phyloP scores from a whole-genome alignment of 2,888 invertebrate genomes.

The Dendrolimus houi region DNA sequence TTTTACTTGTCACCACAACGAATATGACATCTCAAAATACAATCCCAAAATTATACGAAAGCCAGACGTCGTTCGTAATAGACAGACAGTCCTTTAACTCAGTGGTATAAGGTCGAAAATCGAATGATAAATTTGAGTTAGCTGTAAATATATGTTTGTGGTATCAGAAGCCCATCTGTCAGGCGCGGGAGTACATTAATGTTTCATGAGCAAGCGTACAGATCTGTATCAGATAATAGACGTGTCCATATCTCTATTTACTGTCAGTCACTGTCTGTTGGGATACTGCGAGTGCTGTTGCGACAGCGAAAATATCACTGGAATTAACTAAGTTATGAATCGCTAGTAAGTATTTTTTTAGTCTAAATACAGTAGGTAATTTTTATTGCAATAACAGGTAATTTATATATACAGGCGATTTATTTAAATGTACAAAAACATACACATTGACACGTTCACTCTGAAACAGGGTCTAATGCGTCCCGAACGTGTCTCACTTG shows the following conservation, averaged over 20 bases:
- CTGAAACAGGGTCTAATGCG: too few relatives aligned
- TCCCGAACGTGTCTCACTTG: too few relatives aligned
- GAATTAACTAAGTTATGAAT: background rate
- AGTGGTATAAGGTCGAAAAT: slow-evolving; percentile 1
- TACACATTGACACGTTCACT: too few relatives aligned
- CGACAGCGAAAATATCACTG: background rate
- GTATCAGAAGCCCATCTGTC: slow-evolving; percentile 64
- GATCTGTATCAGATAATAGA: slow-evolving; percentile 72
- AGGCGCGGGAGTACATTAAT: slow-evolving; percentile 53
- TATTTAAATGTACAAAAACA: too few relatives aligned
- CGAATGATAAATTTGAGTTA: background rate
- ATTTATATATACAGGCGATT: too few relatives aligned
- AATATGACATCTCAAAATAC: background rate
- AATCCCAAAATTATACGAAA: background rate
- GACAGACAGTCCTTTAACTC: background rate
- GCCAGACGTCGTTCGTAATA: background rate
- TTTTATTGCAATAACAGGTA: too few relatives aligned
- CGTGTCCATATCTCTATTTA: slow-evolving; percentile 54
- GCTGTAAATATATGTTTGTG: slow-evolving; percentile 17
- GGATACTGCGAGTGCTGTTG: background rate
- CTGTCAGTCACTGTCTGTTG: slow-evolving; percentile 9
- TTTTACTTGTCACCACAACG: background rate
- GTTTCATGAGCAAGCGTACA: slow-evolving; percentile 60
- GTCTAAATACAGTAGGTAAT: too few relatives aligned
- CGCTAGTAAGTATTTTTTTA: too few relatives aligned